Conservation (phyloP, 2,113 vertebrate genomes). For the Castor canadensis region DNA sequence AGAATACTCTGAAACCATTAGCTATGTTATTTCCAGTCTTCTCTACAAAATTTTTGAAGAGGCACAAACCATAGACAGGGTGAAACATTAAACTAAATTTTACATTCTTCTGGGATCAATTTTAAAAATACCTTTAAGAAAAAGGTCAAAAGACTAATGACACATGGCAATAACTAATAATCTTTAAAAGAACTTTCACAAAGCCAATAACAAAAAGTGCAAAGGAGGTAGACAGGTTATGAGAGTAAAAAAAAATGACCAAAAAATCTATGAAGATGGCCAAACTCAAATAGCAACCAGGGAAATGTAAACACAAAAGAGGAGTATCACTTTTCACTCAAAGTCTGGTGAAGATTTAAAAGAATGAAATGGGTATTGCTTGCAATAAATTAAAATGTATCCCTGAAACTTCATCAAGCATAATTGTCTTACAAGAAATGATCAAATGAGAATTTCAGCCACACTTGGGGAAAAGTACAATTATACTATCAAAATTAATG, state of each 20-base stretch:
- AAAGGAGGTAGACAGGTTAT: background rate
- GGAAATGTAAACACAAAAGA: background rate
- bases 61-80: background rate
- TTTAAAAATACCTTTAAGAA: background rate
- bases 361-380: background rate
- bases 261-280: background rate
- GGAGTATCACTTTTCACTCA: background rate
- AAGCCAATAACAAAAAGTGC: background rate
- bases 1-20: background rate
- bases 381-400: background rate
- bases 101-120: background rate
- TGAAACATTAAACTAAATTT: background rate
- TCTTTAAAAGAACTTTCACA: slow-evolving; percentile 26
- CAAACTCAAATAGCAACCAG: background rate
- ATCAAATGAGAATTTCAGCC: background rate
- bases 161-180: background rate
- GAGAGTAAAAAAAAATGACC: background rate
- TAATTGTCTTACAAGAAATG: background rate
- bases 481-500: background rate
- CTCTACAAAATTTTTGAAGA: background rate
- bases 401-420: background rate
- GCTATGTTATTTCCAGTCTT: background rate
- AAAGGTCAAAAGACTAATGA: background rate
- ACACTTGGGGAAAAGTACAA: background rate
- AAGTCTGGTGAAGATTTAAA: background rate